These are phyloP conservation scores for Mormyrus proboscirostris DNA, from an alignment of 2,797 vertebrate genomes.

Conservation along the genomic window DNA sequence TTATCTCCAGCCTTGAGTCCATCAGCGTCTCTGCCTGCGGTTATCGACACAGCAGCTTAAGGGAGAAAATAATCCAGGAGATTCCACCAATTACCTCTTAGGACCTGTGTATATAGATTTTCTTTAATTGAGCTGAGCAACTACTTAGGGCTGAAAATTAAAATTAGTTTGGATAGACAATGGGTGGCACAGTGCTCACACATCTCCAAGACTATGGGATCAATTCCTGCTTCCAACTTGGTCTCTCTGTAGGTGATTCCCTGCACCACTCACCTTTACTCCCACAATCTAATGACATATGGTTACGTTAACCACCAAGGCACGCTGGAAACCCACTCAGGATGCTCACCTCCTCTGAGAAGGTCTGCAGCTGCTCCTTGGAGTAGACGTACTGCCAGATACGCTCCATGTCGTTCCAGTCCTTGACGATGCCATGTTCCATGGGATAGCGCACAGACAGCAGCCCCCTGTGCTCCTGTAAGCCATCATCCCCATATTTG, in stretches of 20 bases:
- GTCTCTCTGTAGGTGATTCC: neutral
- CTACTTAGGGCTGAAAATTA: neutral
- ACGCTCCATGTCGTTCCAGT: conserved; percentile 91
- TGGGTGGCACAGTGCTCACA: neutral
- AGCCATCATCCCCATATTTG: neutral
- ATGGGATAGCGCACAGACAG: conserved; percentile 81
- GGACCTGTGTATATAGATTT: neutral
- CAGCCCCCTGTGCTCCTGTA: conserved; percentile 77
- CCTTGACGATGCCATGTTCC: conserved; percentile 82
- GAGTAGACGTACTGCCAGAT: conserved; percentile 91
- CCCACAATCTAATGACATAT: neutral
- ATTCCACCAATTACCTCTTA: neutral
- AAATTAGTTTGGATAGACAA: neutral
- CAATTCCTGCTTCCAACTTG: neutral
- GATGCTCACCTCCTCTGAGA: conserved; percentile 75
- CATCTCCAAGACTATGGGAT: neutral
- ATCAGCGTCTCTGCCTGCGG: neutral
- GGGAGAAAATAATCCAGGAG: neutral
- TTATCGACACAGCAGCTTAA: neutral
- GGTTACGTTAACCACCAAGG: neutral
- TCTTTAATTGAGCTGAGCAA: neutral
- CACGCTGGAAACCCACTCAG: neutral
- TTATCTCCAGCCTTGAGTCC: neutral
- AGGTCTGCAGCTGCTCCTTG: conserved; percentile 87
- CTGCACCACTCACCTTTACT: neutral